Evolutionary conservation across 2,888 invertebrate genomes (phyloP).

Genomic region (Nephrotoma guestfalica): DNA sequence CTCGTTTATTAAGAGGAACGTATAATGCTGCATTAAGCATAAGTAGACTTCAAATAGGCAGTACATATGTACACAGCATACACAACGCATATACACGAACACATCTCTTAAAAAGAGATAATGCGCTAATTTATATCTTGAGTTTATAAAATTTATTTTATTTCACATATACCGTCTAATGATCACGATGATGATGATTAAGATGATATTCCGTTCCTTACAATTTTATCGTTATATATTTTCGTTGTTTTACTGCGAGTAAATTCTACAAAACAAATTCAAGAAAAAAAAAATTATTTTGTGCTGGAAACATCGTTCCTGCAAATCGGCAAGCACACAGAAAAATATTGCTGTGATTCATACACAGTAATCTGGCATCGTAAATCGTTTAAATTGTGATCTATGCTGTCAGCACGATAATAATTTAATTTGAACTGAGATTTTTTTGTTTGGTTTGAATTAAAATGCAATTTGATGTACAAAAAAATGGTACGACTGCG

Average conservation of each 20-base stretch:
- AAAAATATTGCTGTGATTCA: neutral
- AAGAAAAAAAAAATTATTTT: neutral
- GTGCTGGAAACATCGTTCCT: neutral
- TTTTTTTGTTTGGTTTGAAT: neutral
- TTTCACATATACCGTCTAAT: neutral
- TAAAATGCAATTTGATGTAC: neutral
- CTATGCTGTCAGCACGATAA: neutral
- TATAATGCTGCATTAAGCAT: neutral
- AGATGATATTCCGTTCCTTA: neutral
- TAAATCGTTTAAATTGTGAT: neutral
- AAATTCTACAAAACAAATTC: neutral
- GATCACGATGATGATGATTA: neutral
- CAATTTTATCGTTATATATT: neutral
- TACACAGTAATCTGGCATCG: neutral
- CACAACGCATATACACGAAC: neutral
- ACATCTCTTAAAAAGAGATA: neutral
- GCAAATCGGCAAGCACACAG: neutral
- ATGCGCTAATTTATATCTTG: neutral
- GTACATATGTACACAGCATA: neutral
- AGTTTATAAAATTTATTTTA: neutral
- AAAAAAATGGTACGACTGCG: neutral
- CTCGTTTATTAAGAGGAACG: neutral
- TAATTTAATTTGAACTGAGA: neutral
- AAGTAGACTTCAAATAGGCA: neutral
- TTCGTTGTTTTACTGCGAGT: neutral